A percentile compares a stretch with the other conserved stretches of the same genome.
These are phyloP conservation scores for Pristiophorus japonicus DNA, from an alignment of 2,113 vertebrate genomes.

Conservation along the genomic window DNA sequence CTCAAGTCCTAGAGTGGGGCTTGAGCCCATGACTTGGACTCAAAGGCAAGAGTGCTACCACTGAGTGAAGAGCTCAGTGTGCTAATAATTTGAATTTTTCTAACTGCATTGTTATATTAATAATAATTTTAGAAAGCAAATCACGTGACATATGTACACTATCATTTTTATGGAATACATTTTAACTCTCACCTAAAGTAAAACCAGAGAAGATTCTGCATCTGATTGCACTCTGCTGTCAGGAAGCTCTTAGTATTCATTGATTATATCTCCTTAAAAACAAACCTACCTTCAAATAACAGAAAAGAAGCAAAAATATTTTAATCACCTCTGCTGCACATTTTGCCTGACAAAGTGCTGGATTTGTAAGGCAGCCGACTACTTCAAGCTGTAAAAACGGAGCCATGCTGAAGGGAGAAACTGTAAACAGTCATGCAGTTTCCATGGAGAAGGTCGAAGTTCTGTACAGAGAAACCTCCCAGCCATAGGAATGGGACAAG, in stretches of 20 bases:
- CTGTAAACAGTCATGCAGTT: conserved; percentile 27
- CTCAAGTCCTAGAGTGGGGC: background rate
- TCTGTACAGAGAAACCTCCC: background rate
- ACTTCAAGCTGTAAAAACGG: conserved; percentile 9
- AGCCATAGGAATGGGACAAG: background rate
- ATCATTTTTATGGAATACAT: background rate
- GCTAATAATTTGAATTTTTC: background rate
- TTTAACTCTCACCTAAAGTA: background rate
- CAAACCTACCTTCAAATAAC: background rate
- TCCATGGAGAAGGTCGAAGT: conserved; percentile 12
- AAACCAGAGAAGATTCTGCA: background rate
- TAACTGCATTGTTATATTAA: background rate
- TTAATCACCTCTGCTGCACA: conserved; percentile 18
- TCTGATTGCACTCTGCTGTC: background rate
- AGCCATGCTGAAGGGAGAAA: conserved; percentile 5
- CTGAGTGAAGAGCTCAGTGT: background rate
- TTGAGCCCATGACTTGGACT: background rate
- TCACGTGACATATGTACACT: background rate
- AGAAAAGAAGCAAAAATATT: background rate
- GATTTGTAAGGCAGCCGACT: background rate
- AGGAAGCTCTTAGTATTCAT: background rate
- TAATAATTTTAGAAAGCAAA: background rate
- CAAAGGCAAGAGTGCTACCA: background rate
- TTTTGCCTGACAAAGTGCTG: background rate
- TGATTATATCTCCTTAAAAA: background rate